Evolutionary conservation across 2,888 invertebrate genomes (phyloP).

Genomic region (Metellina segmentata): DNA sequence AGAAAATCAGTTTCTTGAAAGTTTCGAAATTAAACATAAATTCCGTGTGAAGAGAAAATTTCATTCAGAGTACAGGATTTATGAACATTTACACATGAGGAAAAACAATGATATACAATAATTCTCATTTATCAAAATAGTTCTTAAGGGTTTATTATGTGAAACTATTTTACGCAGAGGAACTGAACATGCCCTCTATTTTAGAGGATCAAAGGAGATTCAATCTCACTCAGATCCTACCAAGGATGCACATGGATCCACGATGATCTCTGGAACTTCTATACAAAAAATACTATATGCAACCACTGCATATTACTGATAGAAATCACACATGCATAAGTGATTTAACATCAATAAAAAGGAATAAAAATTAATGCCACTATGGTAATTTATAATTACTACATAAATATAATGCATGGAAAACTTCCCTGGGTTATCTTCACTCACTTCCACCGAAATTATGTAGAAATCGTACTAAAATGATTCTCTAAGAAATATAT

Average conservation of each 20-base stretch:
- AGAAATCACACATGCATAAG: not conserved
- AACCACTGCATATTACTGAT: not conserved
- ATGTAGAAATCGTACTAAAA: not conserved
- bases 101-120: slow-evolving; percentile 28
- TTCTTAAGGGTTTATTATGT: slow-evolving; percentile 16
- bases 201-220: slow-evolving; percentile 1
- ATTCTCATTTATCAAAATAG: slow-evolving; percentile 55
- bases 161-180: slow-evolving; percentile 36
- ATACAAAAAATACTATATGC: not conserved
- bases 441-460: not conserved
- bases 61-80: slow-evolving; percentile 23
- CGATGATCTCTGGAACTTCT: not conserved
- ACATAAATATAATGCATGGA: not conserved
- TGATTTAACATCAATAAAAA: not conserved
- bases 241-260: not conserved
- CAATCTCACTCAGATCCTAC: slow-evolving; percentile 1
- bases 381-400: not conserved
- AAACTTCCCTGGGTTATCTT: not conserved
- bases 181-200: slow-evolving; percentile 53
- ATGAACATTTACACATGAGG: slow-evolving; percentile 41
- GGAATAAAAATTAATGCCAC: not conserved
- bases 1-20: too few species aligned
- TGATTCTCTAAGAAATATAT: not conserved
- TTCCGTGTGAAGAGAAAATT: not conserved
- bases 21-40: not conserved